Evolutionary conservation across 2,797 vertebrate genomes (phyloP), one percentile per base, ranked within the genome.

Genomic region (Ctenopoma kingsleyae): DNA sequence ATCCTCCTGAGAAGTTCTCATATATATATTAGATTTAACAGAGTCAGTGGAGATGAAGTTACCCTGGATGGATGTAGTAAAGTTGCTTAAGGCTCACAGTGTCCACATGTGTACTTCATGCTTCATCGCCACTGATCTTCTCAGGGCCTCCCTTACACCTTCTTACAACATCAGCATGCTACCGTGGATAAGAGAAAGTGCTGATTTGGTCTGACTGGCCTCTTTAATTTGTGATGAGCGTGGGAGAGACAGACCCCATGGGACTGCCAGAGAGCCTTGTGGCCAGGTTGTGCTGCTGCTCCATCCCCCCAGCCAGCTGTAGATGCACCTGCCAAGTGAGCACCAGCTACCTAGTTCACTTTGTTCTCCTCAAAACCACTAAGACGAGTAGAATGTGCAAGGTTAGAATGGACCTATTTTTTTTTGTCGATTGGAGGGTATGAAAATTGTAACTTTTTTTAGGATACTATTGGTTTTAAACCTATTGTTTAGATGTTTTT

Each of bases 161-260:
- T 74, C 35, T 40, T 44, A 43, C 58, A 61, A 55, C 83, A 80
- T 63, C 85, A 43, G 71, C 81, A 74, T 61, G 77, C 80, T 80
- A 76, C 78, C 71, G 73, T 72, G 77, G 64, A 59, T 38, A 32
- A 47, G 59, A 69, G 67, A 81, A 89, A 83, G 72, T 80, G 88
- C 87, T 89, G 90, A 89, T 89, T 52, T 73, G 50, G 59, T 78
- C 67, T 13, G 62, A 88, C 83, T 74, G 76, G 85, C 69, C 78
- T 85, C 73, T 89, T 92, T 83, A 88, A 89, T 91, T 90, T 87
- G 73, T 88, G 83, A 91, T 87, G 84, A 89, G 82, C 65, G 80
- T 90, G 87, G 86, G 87, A 89, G 83, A 80, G 75, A 20, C 16
- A 67, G 76, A 79, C 55, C 80, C 84, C 49, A 49, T 19, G 13